Conservation (phyloP, 2,797 vertebrate genomes). For the Cirrhinus mrigala region DNA sequence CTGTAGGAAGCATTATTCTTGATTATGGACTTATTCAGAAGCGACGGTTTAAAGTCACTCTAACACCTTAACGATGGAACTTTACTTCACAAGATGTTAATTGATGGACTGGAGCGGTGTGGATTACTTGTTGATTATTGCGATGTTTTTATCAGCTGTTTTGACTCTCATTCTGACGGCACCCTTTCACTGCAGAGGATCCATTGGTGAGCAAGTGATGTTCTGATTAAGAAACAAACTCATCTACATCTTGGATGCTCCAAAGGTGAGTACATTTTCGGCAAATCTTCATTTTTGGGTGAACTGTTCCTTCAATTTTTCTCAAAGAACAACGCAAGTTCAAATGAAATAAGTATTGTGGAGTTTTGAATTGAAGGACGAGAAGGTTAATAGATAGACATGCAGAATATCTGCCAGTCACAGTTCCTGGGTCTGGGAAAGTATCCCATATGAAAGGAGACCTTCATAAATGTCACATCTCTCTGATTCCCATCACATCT, state of each 20-base stretch:
- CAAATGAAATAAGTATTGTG: not conserved
- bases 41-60: not conserved
- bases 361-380: not conserved
- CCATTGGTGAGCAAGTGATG: not conserved
- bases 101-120: too few relatives aligned
- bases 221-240: not conserved
- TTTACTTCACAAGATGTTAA: too few relatives aligned
- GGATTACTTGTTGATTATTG: not conserved
- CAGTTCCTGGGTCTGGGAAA: slow-evolving; percentile 51
- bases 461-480: slow-evolving; percentile 59
- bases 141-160: not conserved
- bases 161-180: not conserved
- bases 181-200: not conserved
- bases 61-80: too few relatives aligned
- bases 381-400: slow-evolving; percentile 49
- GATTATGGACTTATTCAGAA: too few relatives aligned
- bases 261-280: not conserved
- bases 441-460: slow-evolving; percentile 53
- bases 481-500: slow-evolving; percentile 60
- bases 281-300: not conserved
- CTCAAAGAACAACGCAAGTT: not conserved
- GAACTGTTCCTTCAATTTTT: not conserved
- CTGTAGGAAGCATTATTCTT: not conserved
- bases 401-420: slow-evolving; percentile 35
- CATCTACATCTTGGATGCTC: not conserved